Conservation (phyloP, 2,797 vertebrate species). For the Dicrostonyx torquatus region DNA sequence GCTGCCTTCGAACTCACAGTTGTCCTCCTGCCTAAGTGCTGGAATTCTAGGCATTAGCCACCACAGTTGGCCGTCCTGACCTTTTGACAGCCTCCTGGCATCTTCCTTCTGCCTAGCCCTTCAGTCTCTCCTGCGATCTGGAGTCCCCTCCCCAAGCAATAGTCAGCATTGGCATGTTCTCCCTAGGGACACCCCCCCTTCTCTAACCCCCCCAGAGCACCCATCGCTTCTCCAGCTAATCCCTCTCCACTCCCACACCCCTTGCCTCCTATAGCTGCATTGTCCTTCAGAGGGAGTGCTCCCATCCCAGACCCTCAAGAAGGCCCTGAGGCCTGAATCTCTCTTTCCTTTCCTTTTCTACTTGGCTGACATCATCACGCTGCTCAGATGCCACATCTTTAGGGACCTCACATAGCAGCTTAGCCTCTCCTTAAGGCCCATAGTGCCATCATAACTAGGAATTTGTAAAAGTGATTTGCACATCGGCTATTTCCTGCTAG, state of each 20-base stretch:
- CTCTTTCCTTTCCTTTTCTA: not conserved
- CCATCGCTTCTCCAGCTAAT: not conserved
- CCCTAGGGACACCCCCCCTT: not conserved
- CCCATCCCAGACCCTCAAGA: too few species aligned
- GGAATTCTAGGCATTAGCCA: not conserved
- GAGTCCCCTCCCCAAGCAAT: not conserved
- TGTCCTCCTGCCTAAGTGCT: not conserved
- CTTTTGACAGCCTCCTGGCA: not conserved
- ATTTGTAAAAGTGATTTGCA: conserved; percentile 11
- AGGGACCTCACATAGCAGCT: not conserved
- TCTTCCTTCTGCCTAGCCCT: not conserved
- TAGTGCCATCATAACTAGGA: not conserved
- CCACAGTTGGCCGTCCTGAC: not conserved
- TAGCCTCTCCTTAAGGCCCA: not conserved
- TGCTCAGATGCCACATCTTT: not conserved
- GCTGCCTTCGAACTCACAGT: not conserved
- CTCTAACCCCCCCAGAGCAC: not conserved
- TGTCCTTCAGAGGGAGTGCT: not conserved
- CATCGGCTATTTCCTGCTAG: not conserved
- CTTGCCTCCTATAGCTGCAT: not conserved
- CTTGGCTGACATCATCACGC: not conserved
- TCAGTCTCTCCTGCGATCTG: not conserved
- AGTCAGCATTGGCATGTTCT: not conserved
- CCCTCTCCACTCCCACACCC: accelerated
- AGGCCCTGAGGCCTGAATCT: not conserved